Percentiles rank a stretch among this genome's conserved stretches.
Conservation (phyloP, 2,888 invertebrate genomes). For the Amorpha juglandis region DNA sequence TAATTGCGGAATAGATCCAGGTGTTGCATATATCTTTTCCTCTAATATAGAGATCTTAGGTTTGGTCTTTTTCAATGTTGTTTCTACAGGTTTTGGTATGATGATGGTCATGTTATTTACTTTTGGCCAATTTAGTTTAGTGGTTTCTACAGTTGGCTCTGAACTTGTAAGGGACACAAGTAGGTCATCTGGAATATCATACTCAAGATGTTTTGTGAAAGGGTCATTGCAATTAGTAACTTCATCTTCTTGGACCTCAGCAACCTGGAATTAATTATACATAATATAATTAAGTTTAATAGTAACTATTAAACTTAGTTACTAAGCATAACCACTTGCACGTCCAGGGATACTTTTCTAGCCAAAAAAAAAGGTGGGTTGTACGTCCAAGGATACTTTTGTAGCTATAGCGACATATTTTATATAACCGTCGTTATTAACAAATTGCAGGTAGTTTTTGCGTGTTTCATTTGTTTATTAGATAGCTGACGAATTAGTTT, state of each 20-base stretch:
- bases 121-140: constrained; percentile 84
- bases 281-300: too few species aligned
- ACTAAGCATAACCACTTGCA: too few species aligned
- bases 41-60: constrained; percentile 80
- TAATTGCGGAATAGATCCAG: constrained; percentile 79
- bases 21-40: constrained; percentile 82
- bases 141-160: constrained; percentile 68
- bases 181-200: constrained; percentile 87
- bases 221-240: constrained; percentile 80
- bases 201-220: constrained; percentile 87
- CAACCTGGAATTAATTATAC: constrained; percentile 46
- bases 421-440: too few species aligned
- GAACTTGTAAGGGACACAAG: constrained; percentile 84
- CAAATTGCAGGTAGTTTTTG: too few species aligned
- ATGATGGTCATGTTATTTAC: constrained; percentile 85
- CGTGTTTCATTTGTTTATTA: too few species aligned
- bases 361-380: too few species aligned
- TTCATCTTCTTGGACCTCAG: constrained; percentile 49
- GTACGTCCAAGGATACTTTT: too few species aligned
- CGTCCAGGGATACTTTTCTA: too few species aligned
- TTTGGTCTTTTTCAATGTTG: constrained; percentile 56
- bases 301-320: too few species aligned
- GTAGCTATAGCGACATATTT: too few species aligned
- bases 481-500: too few species aligned
- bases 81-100: constrained; percentile 79